Base-by-base conservation (phyloP, 2,888 invertebrate genomes). In the Drosophila basisetae region DNA sequence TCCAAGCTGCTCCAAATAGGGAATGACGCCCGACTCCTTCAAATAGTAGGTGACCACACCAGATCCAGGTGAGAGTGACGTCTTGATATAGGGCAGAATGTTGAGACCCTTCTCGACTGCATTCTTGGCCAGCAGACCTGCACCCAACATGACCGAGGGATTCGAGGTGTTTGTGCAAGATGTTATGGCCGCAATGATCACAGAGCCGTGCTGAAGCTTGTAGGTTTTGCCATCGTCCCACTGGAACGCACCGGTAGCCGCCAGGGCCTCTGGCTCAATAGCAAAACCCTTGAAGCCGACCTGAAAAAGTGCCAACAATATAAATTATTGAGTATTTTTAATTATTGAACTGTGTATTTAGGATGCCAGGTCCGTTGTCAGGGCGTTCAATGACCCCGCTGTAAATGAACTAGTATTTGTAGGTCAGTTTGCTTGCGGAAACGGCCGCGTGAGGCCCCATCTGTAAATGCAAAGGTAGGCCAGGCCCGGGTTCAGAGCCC, bases 161-260 rank as follows among this genome's bases (percentile, higher is more conserved):
- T 99, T 99, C 86, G 97, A 98, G 0, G 99, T 99, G 92, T 99
- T 99, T 63, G 99, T 99, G 93, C 99, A 99, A 31, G 98, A 98
- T 1, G 99, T 99, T 85, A 99, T 99, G 62, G 99, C 99, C 0
- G 99, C 98, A 80, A 99, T 99, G 67, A 99, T 97, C 28, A 99
- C 98, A 2, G 98, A 97, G 4, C 99, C 99, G 93, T 99, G 98
- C 0, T 94, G 95, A 76, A 99, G 94, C 49, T 94, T 94, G 93
- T 98, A 98, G 73, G 96, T 95, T 77, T 95, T 94, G 9, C 96
- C 97, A 89, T 98, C 97, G 72, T 94, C 94, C 94, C 94, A 97
- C 64, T 96, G 95, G 93, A 99, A 98, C 82, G 96, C 95, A 0
- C 96, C 96, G 3, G 94, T 94, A 0, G 95, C 93, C 0, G 94